phyloP scores from a whole-genome alignment of 2,113 vertebrate genomes.

The Ardeotis arabs region DNA sequence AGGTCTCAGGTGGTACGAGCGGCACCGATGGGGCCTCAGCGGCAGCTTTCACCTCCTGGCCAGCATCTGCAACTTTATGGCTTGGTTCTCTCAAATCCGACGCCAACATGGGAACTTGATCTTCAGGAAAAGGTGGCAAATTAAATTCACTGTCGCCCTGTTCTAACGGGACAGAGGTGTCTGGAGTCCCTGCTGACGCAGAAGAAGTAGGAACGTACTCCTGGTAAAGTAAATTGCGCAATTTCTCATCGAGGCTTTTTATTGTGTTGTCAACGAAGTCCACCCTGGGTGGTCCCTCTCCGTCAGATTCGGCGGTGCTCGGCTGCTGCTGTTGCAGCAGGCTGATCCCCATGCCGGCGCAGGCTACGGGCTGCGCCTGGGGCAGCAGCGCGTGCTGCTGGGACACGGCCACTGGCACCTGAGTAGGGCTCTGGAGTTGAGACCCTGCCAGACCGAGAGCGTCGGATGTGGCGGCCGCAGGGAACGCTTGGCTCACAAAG shows the following conservation, averaged over 20 bases:
- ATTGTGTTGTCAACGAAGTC: constrained; percentile 95
- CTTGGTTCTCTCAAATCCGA: background rate
- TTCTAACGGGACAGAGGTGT: constrained; percentile 76
- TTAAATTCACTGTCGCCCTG: constrained; percentile 79
- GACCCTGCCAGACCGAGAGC: constrained; percentile 66
- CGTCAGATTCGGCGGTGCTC: constrained; percentile 83
- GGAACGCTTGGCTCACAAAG: constrained; percentile 53
- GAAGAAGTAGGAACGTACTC: constrained; percentile 91
- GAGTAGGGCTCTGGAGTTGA: constrained; percentile 82
- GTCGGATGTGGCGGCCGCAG: constrained; percentile 44
- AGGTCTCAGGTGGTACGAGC: constrained; percentile 12
- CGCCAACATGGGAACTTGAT: background rate
- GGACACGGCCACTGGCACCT: background rate
- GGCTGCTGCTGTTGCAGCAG: constrained; percentile 75
- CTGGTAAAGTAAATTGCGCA: constrained; percentile 94
- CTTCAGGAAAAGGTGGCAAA: constrained; percentile 78
- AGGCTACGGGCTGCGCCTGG: background rate
- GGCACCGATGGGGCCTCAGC: constrained; percentile 48
- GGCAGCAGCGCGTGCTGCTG: constrained; percentile 48
- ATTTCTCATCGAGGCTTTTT: constrained; percentile 94
- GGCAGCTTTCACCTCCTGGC: constrained; percentile 59
- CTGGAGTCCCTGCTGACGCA: constrained; percentile 83
- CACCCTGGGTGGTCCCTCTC: constrained; percentile 87
- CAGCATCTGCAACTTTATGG: accelerated
- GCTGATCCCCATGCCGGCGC: constrained; percentile 13